These are phyloP conservation scores for Leuciscus idus DNA, from an alignment of 2,113 vertebrate genomes.

Conservation along the genomic window DNA sequence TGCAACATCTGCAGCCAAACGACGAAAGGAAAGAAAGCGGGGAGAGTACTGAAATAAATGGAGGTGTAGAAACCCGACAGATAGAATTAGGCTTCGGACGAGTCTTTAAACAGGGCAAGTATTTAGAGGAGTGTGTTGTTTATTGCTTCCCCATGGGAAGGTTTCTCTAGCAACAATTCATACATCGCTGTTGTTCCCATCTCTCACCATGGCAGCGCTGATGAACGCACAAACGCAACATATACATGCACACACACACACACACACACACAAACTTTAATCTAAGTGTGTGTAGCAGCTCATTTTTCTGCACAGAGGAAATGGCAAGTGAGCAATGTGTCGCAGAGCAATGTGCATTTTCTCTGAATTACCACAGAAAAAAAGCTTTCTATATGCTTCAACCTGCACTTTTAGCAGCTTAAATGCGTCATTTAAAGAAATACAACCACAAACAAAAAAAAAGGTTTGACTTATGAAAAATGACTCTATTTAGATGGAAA, in stretches of 20 bases:
- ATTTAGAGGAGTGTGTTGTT: conserved; percentile 31
- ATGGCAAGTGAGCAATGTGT: conserved; percentile 30
- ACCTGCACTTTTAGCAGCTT: neutral
- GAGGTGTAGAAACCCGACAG: conserved; percentile 48
- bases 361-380: conserved; percentile 42
- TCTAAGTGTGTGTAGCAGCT: neutral
- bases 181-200: conserved; percentile 26
- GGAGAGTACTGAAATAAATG: conserved; percentile 38
- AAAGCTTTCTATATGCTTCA: neutral
- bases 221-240: conserved; percentile 44
- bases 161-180: conserved; percentile 41
- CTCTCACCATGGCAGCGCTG: conserved; percentile 48
- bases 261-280: neutral
- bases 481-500: conserved; percentile 29
- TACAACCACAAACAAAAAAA: neutral
- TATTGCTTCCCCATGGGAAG: conserved; percentile 33
- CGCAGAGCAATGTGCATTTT: conserved; percentile 21
- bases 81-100: neutral
- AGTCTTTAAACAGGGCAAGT: conserved; percentile 34
- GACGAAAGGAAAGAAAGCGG: conserved; percentile 30
- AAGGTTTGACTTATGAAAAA: neutral
- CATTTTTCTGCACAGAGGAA: conserved; percentile 47
- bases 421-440: conserved; percentile 7
- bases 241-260: neutral
- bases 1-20: conserved; percentile 36